Conservation (phyloP, 2,113 vertebrate genomes). For the Rissa tridactyla region DNA sequence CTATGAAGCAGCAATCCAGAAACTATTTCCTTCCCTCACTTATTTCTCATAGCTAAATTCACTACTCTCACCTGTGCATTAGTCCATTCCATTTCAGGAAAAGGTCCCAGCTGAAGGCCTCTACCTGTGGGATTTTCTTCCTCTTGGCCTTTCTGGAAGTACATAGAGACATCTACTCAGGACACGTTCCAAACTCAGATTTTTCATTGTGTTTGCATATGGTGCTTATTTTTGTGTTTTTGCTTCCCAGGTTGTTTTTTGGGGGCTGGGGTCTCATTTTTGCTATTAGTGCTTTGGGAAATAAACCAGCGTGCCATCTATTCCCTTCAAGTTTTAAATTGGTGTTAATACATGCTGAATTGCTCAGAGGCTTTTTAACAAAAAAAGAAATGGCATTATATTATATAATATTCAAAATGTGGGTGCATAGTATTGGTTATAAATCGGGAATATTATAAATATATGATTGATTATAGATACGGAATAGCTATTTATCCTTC, state of each 20-base stretch:
- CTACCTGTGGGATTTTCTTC: conserved; percentile 68
- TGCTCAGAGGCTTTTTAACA: background rate
- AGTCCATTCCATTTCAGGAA: conserved; percentile 68
- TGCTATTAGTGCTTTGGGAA: background rate
- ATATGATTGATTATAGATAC: background rate
- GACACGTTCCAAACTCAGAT: conserved; percentile 30
- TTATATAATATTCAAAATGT: background rate
- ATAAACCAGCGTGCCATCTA: background rate
- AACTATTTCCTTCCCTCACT: conserved; percentile 18
- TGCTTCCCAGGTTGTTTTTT: background rate
- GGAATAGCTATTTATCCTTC: background rate
- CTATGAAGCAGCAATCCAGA: background rate
- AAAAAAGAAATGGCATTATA: background rate
- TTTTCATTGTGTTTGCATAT: conserved; percentile 21
- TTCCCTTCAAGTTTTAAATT: background rate
- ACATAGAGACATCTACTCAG: conserved; percentile 65
- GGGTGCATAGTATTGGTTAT: background rate
- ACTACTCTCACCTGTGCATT: conserved; percentile 61
- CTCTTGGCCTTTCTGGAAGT: conserved; percentile 66
- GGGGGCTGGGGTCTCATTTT: background rate
- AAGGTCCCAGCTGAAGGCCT: conserved; percentile 67
- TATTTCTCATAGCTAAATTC: conserved; percentile 19
- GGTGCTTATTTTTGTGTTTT: background rate
- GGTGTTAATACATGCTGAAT: background rate
- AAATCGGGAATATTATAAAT: background rate